phyloP scores from a whole-genome alignment of 2,888 invertebrate genomes.

The Malachius bipustulatus region DNA sequence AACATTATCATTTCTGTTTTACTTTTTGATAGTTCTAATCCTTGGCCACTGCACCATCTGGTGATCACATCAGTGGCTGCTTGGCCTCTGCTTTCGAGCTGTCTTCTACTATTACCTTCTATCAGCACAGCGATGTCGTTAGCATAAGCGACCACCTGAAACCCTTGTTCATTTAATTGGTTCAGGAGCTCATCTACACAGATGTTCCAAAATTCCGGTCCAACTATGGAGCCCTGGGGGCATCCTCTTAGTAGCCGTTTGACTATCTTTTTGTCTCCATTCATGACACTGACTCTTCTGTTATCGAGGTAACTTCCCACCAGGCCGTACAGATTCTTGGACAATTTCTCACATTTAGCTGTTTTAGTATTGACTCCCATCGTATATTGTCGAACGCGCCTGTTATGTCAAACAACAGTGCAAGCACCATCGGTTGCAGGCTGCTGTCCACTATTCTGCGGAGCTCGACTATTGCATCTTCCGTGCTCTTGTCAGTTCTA shows the following conservation, averaged over 20 bases:
- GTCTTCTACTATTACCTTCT: slow-evolving; percentile 1
- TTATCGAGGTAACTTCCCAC: not conserved
- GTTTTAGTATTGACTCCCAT: no score
- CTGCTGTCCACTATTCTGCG: no score
- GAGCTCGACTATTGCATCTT: no score
- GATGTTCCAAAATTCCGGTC: slow-evolving; percentile 1
- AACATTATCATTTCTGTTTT: slow-evolving; percentile 1
- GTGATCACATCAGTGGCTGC: not conserved
- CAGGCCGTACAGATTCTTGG: not conserved
- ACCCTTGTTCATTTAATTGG: not conserved
- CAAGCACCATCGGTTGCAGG: no score
- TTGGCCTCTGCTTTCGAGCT: not conserved
- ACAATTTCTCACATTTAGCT: no score
- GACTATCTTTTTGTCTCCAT: not conserved
- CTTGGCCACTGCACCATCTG: not conserved
- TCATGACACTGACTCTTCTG: not conserved
- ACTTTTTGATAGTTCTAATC: not conserved
- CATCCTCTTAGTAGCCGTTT: not conserved
- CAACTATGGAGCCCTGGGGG: not conserved
- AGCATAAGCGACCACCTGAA: not conserved
- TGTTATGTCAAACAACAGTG: no score
- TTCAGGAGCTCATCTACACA: not conserved
- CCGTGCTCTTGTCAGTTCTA: no score
- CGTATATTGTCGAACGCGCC: no score
- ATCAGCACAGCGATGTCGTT: not conserved